Conservation (phyloP, 92 coral and sea anemone species). For the Zoanthus sociatus region DNA sequence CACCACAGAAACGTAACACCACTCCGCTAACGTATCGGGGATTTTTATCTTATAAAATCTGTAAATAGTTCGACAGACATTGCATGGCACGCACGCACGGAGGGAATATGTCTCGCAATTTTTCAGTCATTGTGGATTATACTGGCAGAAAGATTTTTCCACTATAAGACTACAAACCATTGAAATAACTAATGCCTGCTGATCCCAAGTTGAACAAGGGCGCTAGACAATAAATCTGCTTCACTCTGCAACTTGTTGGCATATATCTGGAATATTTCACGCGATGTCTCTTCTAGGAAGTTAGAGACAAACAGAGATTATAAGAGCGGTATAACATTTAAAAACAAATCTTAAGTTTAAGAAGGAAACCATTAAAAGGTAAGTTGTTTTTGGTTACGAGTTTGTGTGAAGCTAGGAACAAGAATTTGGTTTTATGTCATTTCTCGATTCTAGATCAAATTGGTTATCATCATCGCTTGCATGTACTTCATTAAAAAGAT, state of each 20-base stretch:
- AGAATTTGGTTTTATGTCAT: neutral
- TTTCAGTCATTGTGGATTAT: too few species aligned
- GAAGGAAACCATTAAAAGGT: neutral
- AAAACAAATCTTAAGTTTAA: neutral
- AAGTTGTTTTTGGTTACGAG: neutral
- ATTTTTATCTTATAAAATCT: neutral
- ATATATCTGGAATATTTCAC: too few species aligned
- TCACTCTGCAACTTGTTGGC: too few species aligned
- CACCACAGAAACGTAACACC: slow-evolving; percentile 1
- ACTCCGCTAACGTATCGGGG: neutral
- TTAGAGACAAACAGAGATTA: too few species aligned
- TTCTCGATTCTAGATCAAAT: too few species aligned
- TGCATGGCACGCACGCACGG: neutral
- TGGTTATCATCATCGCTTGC: neutral
- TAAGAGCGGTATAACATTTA: neutral
- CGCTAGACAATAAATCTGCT: neutral
- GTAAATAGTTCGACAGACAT: neutral
- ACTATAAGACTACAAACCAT: neutral
- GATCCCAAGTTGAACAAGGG: neutral
- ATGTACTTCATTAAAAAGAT: slow-evolving; percentile 7
- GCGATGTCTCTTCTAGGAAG: too few species aligned
- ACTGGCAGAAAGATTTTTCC: neutral
- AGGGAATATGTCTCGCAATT: neutral
- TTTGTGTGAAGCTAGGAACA: too few species aligned
- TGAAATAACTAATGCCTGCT: neutral